Base-by-base conservation (phyloP, 2,113 vertebrate species). In the Myiozetetes cayanensis region DNA sequence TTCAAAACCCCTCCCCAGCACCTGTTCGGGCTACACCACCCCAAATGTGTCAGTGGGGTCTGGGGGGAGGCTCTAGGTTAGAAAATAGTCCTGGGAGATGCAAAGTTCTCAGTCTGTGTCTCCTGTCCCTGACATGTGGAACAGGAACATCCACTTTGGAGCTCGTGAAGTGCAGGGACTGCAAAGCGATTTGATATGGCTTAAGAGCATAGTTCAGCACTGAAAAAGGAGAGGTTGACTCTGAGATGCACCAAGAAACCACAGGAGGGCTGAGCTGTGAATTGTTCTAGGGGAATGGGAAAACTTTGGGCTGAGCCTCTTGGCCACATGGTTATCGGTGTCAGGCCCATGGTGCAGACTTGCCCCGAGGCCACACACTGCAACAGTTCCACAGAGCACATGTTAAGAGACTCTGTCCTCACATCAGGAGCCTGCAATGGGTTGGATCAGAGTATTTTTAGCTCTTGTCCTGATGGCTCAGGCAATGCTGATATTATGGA, bases 381-480 rank as follows among this genome's bases (percentile, higher is more conserved):
- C 53, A 14, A 3, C 73, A 2, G 56, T 75, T 50, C 8, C 62
- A 44, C 47, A 66, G 67, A 92, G 88, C 82, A 46, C 85, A 41
- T 10, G 68, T 20, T 56, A 18, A 15, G 55, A 68, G 77, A 1
- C 77, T 80, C 75, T 97, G 75, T 88, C 90, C 63, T 70, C 27
- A 0, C 21, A 41, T 33, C 79, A 62, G 67, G 31, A 76, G 85
- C 85, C 70, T 84, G 89, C 25, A 2, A 74, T 2, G 73, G 70
- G 87, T 19, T 46, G 87, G 23, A n/a, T 65, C 10, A 0, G n/a
- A 0, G 76, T 94, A 94, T 94, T 96, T 96, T 94, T 94, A 96
- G 93, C 95, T 75, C 80, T 84, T 86, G 80, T 87, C 86, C 84
- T 24, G 27, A 68, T 82, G 80, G 76, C 58, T 96, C 74, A 94